Percentiles rank a stretch among this genome's conserved stretches.
Evolutionary conservation across 2,113 vertebrate genomes (phyloP).

Genomic region (Rallus limicola): DNA sequence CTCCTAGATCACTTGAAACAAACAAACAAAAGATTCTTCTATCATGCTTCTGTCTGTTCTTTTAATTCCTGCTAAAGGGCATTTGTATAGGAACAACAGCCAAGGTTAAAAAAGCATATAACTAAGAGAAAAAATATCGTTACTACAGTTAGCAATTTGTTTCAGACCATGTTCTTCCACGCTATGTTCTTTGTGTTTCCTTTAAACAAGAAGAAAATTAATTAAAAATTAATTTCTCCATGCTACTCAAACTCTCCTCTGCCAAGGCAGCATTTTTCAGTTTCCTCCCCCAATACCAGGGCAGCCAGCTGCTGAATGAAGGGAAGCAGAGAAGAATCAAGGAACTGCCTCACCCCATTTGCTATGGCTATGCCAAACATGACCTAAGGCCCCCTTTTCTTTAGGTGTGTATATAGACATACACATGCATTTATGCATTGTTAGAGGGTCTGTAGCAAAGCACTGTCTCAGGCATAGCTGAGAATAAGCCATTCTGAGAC

Average conservation of each 20-base stretch:
- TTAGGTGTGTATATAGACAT: rapidly evolving
- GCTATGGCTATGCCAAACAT: not conserved
- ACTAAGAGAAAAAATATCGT: not conserved
- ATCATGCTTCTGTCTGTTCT: not conserved
- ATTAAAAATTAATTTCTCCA: not conserved
- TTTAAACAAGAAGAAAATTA: constrained; percentile 27
- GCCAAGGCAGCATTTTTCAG: not conserved
- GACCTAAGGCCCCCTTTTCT: not conserved
- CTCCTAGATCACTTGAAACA: not conserved
- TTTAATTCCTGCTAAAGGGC: not conserved
- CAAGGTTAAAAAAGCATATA: not conserved
- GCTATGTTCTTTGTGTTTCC: not conserved
- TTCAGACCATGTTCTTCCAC: not conserved
- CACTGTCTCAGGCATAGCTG: not conserved
- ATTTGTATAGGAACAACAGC: not conserved
- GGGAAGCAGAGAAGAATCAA: not conserved
- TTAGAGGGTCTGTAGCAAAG: not conserved
- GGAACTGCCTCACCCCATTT: not conserved
- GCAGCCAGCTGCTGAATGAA: rapidly evolving
- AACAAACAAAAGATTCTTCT: not conserved
- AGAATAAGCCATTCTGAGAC: not conserved
- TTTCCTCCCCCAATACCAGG: not conserved
- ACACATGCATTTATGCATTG: not conserved
- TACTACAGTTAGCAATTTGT: not conserved
- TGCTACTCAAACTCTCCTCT: not conserved